These are phyloP conservation scores for Microctenopoma steveboyesi DNA, from an alignment of 2,797 vertebrate species.

Conservation along the genomic window DNA sequence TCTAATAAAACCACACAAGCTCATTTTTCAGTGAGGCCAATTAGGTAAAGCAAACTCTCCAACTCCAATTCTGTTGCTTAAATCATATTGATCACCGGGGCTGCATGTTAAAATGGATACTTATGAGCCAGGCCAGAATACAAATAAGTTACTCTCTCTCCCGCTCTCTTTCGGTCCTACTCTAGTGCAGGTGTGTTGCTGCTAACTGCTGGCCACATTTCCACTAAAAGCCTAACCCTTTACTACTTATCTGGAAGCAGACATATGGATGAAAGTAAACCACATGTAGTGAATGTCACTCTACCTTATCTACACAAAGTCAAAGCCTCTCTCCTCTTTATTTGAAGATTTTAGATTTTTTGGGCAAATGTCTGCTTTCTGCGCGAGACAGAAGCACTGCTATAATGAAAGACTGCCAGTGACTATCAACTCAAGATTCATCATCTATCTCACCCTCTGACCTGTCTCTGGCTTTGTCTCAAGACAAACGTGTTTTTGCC, in stretches of 20 bases:
- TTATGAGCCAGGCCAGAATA: conserved; percentile 76
- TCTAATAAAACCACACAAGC: conserved; percentile 75
- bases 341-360: background rate
- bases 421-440: background rate
- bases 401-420: background rate
- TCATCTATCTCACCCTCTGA: background rate
- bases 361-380: background rate
- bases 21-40: conserved; percentile 86
- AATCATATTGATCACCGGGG: conserved; percentile 84
- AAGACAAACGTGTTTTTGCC: background rate
- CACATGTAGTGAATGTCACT: conserved; percentile 7
- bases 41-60: conserved; percentile 86
- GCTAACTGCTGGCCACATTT: conserved; percentile 66
- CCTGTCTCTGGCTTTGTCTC: background rate
- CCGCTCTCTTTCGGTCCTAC: conserved; percentile 25
- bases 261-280: conserved; percentile 7
- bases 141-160: conserved; percentile 59
- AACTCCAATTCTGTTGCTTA: conserved; percentile 83
- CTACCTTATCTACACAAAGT: conserved; percentile 1
- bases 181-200: conserved; percentile 58
- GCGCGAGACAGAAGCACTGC: conserved; percentile 5
- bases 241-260: background rate
- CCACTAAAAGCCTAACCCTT: conserved; percentile 20
- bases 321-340: conserved; percentile 1
- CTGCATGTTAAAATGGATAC: conserved; percentile 84